phyloP scores from a whole-genome alignment of 2,113 vertebrate genomes.

The Beaufortia kweichowensis region DNA sequence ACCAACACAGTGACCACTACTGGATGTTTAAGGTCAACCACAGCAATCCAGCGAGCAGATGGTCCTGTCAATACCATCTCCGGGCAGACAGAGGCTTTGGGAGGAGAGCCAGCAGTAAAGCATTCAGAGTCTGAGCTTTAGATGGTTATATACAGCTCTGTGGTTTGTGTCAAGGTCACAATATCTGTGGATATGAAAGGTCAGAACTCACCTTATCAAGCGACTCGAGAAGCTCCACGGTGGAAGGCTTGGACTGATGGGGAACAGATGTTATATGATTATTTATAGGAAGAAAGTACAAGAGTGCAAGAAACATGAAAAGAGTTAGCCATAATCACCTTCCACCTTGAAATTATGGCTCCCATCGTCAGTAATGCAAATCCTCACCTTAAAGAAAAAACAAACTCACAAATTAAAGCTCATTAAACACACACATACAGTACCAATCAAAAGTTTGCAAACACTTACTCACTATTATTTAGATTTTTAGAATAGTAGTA shows the following conservation, averaged over 20 bases:
- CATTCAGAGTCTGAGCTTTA: background rate
- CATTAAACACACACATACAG: background rate
- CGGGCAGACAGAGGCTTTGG: slow-evolving; percentile 6
- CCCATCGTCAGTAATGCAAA: slow-evolving; percentile 75
- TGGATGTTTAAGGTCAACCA: slow-evolving; percentile 31
- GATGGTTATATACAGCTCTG: slow-evolving; percentile 16
- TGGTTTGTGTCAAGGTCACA: slow-evolving; percentile 3
- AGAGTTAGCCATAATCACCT: slow-evolving; percentile 74
- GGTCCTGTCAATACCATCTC: slow-evolving; percentile 38
- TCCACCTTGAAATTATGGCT: slow-evolving; percentile 86
- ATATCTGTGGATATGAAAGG: background rate
- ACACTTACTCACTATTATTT: too few relatives aligned
- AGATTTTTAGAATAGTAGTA: too few relatives aligned
- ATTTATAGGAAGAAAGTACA: slow-evolving; percentile 17
- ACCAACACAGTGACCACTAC: slow-evolving; percentile 25
- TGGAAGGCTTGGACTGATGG: slow-evolving; percentile 85
- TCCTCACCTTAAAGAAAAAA: slow-evolving; percentile 21
- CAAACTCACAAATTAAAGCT: background rate
- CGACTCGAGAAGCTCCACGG: slow-evolving; percentile 89
- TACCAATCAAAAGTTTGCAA: too few relatives aligned
- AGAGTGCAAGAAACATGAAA: background rate
- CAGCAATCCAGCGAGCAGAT: slow-evolving; percentile 9
- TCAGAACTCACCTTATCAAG: slow-evolving; percentile 86
- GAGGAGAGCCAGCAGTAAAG: slow-evolving; percentile 16
- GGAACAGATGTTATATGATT: slow-evolving; percentile 49